Conservation (phyloP, 2,888 invertebrate genomes). For the Lasioglossum lativentre region DNA sequence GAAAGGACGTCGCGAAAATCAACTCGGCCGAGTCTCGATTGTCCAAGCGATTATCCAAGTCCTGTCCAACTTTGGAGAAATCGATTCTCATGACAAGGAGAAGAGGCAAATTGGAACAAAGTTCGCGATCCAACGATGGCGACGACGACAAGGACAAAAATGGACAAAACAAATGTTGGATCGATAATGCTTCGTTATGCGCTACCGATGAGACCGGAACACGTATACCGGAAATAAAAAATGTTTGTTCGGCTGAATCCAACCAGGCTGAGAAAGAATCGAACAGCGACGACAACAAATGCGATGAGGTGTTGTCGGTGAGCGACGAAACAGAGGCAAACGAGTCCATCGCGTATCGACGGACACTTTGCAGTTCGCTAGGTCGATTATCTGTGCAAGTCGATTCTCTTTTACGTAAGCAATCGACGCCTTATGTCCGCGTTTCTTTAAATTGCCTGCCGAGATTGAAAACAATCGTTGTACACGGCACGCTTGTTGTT, state of each 20-base stretch:
- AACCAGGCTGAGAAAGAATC: not conserved
- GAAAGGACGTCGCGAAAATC: not conserved
- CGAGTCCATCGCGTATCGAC: not conserved
- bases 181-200: too few relatives aligned
- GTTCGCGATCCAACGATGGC: not conserved
- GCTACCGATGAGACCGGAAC: not conserved
- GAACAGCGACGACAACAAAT: not conserved
- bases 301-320: not conserved
- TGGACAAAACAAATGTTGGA: not conserved
- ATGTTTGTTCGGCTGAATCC: not conserved
- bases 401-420: constrained; percentile 49
- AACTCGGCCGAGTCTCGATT: constrained; percentile 27
- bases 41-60: not conserved
- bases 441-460: constrained; percentile 32
- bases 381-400: constrained; percentile 14
- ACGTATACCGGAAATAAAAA: not conserved
- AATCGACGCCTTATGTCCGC: constrained; percentile 17
- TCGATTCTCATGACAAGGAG: not conserved
- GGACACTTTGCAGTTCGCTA: constrained; percentile 8
- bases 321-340: not conserved
- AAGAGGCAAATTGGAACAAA: not conserved
- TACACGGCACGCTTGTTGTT: constrained; percentile 5
- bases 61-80: constrained; percentile 24
- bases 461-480: constrained; percentile 12
- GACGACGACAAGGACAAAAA: not conserved